Conservation (phyloP, 2,888 invertebrate species). For the Mimachlamys varia region DNA sequence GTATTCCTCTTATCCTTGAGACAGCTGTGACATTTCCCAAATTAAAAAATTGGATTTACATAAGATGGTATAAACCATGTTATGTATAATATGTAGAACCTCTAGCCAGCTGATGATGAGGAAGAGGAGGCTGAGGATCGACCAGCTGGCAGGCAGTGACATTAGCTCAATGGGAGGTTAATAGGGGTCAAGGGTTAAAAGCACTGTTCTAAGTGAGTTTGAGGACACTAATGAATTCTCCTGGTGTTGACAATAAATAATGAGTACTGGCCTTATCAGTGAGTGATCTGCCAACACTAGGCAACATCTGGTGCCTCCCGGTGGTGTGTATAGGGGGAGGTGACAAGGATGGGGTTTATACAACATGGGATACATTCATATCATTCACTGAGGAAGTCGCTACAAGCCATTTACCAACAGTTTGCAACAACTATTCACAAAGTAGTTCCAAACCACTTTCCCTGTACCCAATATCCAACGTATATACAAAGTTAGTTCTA, state of each 20-base stretch:
- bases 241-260: background rate
- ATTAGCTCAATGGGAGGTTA: background rate
- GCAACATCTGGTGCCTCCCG: background rate
- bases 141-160: constrained; percentile 16
- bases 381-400: background rate
- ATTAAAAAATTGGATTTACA: no score
- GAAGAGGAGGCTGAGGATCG: background rate
- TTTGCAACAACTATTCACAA: no score
- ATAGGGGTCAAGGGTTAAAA: constrained; percentile 28
- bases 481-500: no score
- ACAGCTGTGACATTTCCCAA: no score
- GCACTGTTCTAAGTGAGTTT: background rate
- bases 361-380: background rate
- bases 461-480: no score
- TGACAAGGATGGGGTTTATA: background rate
- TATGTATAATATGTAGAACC: no score
- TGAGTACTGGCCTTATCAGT: background rate
- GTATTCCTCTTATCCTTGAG: no score
- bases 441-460: no score
- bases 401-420: background rate
- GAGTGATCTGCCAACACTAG: background rate
- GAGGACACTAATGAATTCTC: constrained; percentile 8
- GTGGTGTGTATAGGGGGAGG: background rate
- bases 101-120: no score
- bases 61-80: no score